These are phyloP conservation scores for Columba guinea DNA, from an alignment of 2,797 vertebrate species.

Conservation along the genomic window DNA sequence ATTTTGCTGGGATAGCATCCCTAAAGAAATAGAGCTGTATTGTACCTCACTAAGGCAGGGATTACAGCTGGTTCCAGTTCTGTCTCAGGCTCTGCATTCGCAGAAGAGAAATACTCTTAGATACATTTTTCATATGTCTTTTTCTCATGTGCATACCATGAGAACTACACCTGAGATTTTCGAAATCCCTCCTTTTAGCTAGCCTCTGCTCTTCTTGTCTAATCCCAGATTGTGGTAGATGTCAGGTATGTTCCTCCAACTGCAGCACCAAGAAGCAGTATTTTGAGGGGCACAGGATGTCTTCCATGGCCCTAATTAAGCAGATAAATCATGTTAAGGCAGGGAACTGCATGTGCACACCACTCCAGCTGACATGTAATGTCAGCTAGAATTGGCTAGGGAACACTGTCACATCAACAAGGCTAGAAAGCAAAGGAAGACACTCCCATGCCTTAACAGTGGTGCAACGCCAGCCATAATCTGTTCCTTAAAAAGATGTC, in stretches of 20 bases:
- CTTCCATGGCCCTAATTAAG: not conserved
- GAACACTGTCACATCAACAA: not conserved
- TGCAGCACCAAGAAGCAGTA: not conserved
- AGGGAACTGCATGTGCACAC: not conserved
- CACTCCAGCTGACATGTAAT: not conserved
- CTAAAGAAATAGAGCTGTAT: not conserved
- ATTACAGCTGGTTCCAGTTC: not conserved
- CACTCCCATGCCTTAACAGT: not conserved
- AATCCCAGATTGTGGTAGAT: not conserved
- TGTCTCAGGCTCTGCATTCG: not conserved
- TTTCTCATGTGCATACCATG: not conserved
- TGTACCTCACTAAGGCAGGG: not conserved
- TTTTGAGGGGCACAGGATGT: not conserved
- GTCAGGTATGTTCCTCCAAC: not conserved
- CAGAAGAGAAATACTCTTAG: not conserved
- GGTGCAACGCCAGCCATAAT: not conserved
- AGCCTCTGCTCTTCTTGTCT: not conserved
- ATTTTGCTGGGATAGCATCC: not conserved
- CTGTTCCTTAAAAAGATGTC: not conserved
- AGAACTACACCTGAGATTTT: not conserved
- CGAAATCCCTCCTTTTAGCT: not conserved
- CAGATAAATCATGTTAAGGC: not conserved
- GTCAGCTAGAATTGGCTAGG: not conserved
- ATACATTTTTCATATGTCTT: not conserved
- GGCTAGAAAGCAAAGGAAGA: not conserved